Conservation (phyloP, 2,797 vertebrate genomes). For the Anguilla obscura region DNA sequence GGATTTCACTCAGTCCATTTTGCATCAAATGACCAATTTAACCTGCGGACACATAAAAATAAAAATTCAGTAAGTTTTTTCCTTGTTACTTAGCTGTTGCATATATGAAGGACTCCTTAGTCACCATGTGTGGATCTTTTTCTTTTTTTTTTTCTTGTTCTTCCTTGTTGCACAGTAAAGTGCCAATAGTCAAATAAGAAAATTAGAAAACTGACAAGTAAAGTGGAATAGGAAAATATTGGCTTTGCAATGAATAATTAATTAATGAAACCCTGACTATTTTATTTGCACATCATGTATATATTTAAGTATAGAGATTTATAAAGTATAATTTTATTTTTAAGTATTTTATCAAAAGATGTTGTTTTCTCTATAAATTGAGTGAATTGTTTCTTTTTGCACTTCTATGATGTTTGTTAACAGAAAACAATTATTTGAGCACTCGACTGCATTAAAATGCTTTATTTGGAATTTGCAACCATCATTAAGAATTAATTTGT, state of each 20-base stretch:
- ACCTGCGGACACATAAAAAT: background rate
- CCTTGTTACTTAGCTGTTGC: slow-evolving; percentile 53
- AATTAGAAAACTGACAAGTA: slow-evolving; percentile 70
- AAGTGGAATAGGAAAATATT: slow-evolving; percentile 54
- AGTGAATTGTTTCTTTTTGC: slow-evolving; percentile 64
- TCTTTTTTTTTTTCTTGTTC: slow-evolving; percentile 34
- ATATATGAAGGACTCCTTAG: slow-evolving; percentile 53
- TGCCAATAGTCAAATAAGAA: slow-evolving; percentile 63
- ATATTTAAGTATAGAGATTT: slow-evolving; percentile 88
- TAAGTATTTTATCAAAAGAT: slow-evolving; percentile 82
- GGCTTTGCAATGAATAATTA: slow-evolving; percentile 63
- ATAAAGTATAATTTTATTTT: slow-evolving; percentile 87
- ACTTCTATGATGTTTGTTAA: slow-evolving; percentile 46
- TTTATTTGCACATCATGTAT: slow-evolving; percentile 78
- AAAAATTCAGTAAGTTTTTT: slow-evolving; percentile 60
- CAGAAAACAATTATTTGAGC: slow-evolving; percentile 37
- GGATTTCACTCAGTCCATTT: background rate
- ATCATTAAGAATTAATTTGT: slow-evolving; percentile 31
- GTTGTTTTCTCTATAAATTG: slow-evolving; percentile 68
- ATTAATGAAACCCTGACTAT: slow-evolving; percentile 62
- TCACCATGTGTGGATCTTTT: slow-evolving; percentile 23
- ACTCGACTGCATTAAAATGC: slow-evolving; percentile 37
- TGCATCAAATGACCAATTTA: background rate
- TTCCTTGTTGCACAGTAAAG: slow-evolving; percentile 71
- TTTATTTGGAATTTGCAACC: slow-evolving; percentile 32